Evolutionary conservation across 2,888 invertebrate species (phyloP), one percentile per base, ranked within the genome.

Genomic region (Perizoma flavofasciatum): DNA sequence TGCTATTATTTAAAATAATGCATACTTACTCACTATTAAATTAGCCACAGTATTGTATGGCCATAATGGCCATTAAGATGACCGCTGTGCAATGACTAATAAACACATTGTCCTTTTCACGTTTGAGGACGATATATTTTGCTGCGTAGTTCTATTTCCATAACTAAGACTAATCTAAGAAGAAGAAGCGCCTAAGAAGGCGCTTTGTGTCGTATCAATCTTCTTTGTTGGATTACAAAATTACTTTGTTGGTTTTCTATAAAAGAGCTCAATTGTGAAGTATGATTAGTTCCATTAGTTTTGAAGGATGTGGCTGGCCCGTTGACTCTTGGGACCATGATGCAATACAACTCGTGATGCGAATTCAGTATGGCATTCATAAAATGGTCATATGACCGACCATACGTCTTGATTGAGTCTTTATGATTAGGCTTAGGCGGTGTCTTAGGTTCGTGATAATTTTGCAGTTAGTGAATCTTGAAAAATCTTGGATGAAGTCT

Each of bases 61-160:
- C 76, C 39, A 9, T 39, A 9, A 72, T 78, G 74, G 63, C 72
- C 74, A 71, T 72, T 58, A 65, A 52, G 49, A 22, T 63, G 63
- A 47, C 5, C 10, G n/a, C 6, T 6, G 8, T 61, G 58, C 47
- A 69, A 64, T 73, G 72, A 75, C 68, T 76, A 67, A 76, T 66
- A 22, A 22, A 22, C 66, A 62, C 62, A 63, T 55, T 69, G 67
- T 67, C 67, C 50, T 53, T 56, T 63, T 56, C 46, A 49, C 68
- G 56, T 66, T 61, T 63, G 65, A 67, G 62, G 69, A 72, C 61
- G 73, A 11, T n/a, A n/a, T n/a, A n/a, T 22, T 11, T 72, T 59
- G 68, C 63, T 75, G 67, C 71, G 71, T 68, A 73, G 68, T 71
- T 69, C 65, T 72, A 66, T 65, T 66, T 59, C 11, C 39, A 55